These are phyloP conservation scores for Petaurus breviceps DNA, from an alignment of 2,113 vertebrate species.

Conservation along the genomic window DNA sequence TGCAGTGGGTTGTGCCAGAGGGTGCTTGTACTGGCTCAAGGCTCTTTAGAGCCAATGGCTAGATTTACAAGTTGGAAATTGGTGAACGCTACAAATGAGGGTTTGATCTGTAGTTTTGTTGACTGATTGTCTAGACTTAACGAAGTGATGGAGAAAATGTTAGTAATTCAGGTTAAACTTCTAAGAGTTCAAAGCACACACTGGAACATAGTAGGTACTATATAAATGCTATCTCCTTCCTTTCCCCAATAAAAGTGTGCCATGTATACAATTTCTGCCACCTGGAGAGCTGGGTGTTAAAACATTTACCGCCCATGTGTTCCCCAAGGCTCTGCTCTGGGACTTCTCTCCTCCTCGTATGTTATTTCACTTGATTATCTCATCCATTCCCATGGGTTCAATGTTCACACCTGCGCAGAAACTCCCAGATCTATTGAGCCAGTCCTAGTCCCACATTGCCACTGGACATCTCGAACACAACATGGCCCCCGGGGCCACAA, in stretches of 20 bases:
- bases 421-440: not conserved
- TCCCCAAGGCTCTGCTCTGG: not conserved
- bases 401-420: not conserved
- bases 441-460: not conserved
- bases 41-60: not conserved
- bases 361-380: not conserved
- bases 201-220: not conserved
- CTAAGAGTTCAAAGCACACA: not conserved
- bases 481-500: not conserved
- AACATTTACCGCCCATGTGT: not conserved
- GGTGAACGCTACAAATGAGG: not conserved
- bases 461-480: too few species aligned
- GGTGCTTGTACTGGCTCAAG: too few species aligned
- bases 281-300: not conserved
- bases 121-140: not conserved
- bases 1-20: too few species aligned
- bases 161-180: not conserved
- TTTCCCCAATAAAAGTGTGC: not conserved
- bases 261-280: not conserved
- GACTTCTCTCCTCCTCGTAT: not conserved
- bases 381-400: not conserved
- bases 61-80: not conserved
- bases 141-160: not conserved
- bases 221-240: not conserved
- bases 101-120: not conserved